Evolutionary conservation across 2,797 vertebrate genomes (phyloP), one percentile per base, ranked within the genome.

Genomic region (Centroberyx gerrardi): DNA sequence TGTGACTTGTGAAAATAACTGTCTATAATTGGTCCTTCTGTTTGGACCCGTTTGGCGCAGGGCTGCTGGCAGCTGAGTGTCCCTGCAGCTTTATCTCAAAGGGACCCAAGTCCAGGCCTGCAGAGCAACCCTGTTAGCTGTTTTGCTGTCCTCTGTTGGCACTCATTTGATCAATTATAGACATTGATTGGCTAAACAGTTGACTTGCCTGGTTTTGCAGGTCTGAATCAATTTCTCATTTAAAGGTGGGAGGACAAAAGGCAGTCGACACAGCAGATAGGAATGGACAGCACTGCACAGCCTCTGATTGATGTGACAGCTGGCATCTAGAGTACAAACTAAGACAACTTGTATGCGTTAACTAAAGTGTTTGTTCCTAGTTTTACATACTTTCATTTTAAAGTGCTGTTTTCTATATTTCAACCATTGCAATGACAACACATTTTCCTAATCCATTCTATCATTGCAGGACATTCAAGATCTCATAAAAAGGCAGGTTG

Each of bases 381-480:
- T 64, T 68, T 48, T 31, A 44, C 6, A n/a, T n/a, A 12, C 48
- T n/a, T n/a, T 17, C 3, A 8, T 59, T 76, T 53, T 27, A 27
- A 54, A 33, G n/a, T 6, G 10, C 48, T 78, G 15, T 12, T n/a
- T 7, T 8, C 1, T 71, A 18, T 71, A 61, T 72, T 73, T 44
- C 9, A 46, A 13, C 40, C n/a, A 58, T 40, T 18, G 31, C 6
- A 28, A 48, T 53, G 14, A 40, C 38, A 72, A 42, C 48, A 1
- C 18, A 10, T 31, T 52, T 74, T 29, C 0, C n/a, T 62, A 4
- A 48, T 51, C 18, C 56, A 13, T 82, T 90, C 60, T 86, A 42
- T 90, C 36, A 14, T 84, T 93, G 68, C 84, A 95, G 95, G 95
- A 96, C 80, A 94, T 96, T 81, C 92, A 95, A 90, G 95, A 94